Percentiles rank a stretch among this genome's conserved stretches.
These are phyloP conservation scores for Zaprionus davidi DNA, from an alignment of 1,140 invertebrate genomes.

Conservation along the genomic window DNA sequence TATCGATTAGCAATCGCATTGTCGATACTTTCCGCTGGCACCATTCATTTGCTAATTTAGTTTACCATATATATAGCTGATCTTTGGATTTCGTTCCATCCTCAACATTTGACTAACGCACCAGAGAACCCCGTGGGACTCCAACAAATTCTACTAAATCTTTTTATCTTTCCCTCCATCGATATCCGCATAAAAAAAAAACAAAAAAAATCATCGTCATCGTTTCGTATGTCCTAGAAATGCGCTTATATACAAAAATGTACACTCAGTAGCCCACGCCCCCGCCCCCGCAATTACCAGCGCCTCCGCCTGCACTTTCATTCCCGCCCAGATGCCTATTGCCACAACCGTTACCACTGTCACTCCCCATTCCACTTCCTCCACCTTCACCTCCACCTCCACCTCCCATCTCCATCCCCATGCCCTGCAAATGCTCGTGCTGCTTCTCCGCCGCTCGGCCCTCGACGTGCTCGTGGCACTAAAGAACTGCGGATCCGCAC, in stretches of 20 bases:
- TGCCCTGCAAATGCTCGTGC: constrained; percentile 49
- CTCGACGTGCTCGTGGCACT: constrained; percentile 75
- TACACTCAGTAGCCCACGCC: constrained; percentile 47
- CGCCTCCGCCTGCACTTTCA: constrained; percentile 6
- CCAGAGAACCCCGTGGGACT: constrained; percentile 8
- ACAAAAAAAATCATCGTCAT: constrained; percentile 26
- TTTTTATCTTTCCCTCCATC: not conserved
- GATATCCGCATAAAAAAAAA: not conserved
- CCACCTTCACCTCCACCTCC: not conserved
- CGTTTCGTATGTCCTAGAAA: constrained; percentile 19
- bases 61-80: constrained; percentile 15
- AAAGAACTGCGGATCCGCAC: constrained; percentile 83
- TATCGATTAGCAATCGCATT: constrained; percentile 8
- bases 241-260: constrained; percentile 46
- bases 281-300: constrained; percentile 15
- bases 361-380: not conserved
- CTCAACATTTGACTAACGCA: constrained; percentile 45
- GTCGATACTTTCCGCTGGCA: not conserved
- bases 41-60: constrained; percentile 37
- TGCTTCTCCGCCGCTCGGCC: constrained; percentile 64
- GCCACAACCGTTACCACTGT: constrained; percentile 12
- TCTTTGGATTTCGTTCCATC: constrained; percentile 2
- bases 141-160: constrained; percentile 76
- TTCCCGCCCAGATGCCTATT: constrained; percentile 1
- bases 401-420: constrained; percentile 18